Evolutionary conservation across 2,113 vertebrate species (phyloP), one percentile per base, ranked within the genome.

Genomic region (Dryoscopus gambensis): DNA sequence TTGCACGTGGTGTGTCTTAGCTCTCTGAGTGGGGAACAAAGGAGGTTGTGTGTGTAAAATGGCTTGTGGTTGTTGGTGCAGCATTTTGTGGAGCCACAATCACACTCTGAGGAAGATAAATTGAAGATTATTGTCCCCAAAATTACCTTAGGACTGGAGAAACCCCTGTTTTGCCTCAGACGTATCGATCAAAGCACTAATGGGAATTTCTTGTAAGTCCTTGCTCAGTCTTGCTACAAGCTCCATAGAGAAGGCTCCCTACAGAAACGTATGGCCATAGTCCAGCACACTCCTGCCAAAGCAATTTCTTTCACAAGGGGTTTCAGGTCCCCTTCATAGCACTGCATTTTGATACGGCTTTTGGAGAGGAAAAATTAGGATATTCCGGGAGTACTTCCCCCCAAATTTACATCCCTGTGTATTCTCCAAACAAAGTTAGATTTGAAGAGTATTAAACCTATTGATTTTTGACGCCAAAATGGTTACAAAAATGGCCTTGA

Each of bases 1-100:
- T 27, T 67, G 40, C 7, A 1, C 31, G 1, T 0, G 0, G 20
- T 3, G 0, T 3, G 23, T 33, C 67, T 31, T 14, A 22, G 22
- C 7, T 46, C 15, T 30, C 15, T 9, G 24, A 4, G 5, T 7
- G 22, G 22, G 50, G 21, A 68, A 9, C 2, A 2, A 55, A 31
- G 0, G 0, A 17, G 39, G 4, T 56, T 67, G n/a, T 6, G 4
- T 12, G 24, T 12, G 30, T 40, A 77, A 90, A 85, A 33, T 0
- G 1, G 17, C 5, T 2, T 2, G 1, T 19, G 9, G 35, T 11
- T 6, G 0, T 27, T 40, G 47, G 8, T 33, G 25, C 17, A 57
- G 23, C 6, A 2, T 46, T 82, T 71, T 2, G 1, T 35, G 47
- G 55, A 70, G 42, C 6, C 3, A 5, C 30, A 56, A 56, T 76